Conservation (phyloP, 2,888 invertebrate genomes). For the Exephanes ischioxanthus region DNA sequence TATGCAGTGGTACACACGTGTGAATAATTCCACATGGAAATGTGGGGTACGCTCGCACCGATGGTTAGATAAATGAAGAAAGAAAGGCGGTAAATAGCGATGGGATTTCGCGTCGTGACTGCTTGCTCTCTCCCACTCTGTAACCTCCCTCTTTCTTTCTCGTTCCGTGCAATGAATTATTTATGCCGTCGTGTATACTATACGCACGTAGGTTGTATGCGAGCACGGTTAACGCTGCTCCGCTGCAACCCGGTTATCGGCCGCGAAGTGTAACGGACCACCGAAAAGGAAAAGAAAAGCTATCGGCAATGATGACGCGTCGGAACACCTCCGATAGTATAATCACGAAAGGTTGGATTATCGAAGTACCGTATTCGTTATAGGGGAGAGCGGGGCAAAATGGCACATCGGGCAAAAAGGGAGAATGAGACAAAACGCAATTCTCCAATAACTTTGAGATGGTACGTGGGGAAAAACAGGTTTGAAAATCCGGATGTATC, state of each 20-base stretch:
- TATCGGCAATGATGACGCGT: constrained; percentile 58
- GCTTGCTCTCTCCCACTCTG: constrained; percentile 22
- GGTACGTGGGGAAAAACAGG: too few species aligned
- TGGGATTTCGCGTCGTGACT: constrained; percentile 71
- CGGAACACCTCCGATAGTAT: constrained; percentile 52
- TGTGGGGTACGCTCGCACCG: constrained; percentile 60
- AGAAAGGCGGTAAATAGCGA: constrained; percentile 70
- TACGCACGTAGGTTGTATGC: constrained; percentile 61
- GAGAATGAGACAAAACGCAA: too few species aligned
- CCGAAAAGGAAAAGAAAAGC: constrained; percentile 74
- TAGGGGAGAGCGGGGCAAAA: too few species aligned
- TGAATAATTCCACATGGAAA: constrained; percentile 61
- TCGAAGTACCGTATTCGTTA: neutral
- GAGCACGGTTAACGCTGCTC: constrained; percentile 53
- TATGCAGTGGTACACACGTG: constrained; percentile 35
- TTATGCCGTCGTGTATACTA: constrained; percentile 60
- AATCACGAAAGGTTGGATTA: constrained; percentile 31
- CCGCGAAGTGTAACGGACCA: constrained; percentile 73
- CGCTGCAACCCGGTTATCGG: constrained; percentile 72
- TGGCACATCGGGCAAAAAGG: too few species aligned
- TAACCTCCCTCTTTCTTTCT: constrained; percentile 59
- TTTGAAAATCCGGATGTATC: too few species aligned
- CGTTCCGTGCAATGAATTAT: constrained; percentile 71
- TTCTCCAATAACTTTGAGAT: too few species aligned
- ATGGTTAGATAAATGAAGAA: constrained; percentile 67